Percentiles rank a stretch among this genome's conserved stretches.
These are phyloP conservation scores for Nymphalis urticae DNA, from an alignment of 2,888 invertebrate species.

Conservation along the genomic window DNA sequence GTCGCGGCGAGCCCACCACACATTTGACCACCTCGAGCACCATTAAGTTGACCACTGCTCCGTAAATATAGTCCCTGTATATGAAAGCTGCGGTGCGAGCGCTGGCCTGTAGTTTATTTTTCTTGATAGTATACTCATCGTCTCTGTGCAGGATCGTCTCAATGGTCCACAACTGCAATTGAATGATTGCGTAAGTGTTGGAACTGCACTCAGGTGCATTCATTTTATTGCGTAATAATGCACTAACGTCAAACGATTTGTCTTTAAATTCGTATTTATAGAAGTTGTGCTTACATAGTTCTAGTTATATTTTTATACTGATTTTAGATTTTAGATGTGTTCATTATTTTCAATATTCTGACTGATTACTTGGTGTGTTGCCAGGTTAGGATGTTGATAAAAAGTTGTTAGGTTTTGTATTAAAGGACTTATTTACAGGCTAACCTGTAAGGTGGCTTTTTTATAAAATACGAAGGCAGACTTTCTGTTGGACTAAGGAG, in stretches of 20 bases:
- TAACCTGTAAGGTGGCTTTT: too few species aligned
- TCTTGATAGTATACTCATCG: constrained; percentile 71
- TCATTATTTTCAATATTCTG: too few species aligned
- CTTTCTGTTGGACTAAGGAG: too few species aligned
- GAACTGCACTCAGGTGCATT: constrained; percentile 6
- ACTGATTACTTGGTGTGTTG: too few species aligned
- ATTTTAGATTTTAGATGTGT: too few species aligned
- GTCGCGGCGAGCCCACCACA: constrained; percentile 86
- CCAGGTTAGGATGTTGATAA: too few species aligned
- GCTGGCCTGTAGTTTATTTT: constrained; percentile 62
- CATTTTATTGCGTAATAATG: constrained; percentile 21
- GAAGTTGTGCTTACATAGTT: not conserved
- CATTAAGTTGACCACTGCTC: constrained; percentile 82
- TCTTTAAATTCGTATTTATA: not conserved
- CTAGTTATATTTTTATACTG: not conserved
- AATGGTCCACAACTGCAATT: constrained; percentile 70
- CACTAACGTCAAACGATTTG: not conserved
- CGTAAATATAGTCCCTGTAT: constrained; percentile 84
- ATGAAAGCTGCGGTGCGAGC: constrained; percentile 71
- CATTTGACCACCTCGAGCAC: constrained; percentile 84
- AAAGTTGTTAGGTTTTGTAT: too few species aligned
- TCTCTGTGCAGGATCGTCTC: constrained; percentile 66
- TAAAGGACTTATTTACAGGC: too few species aligned
- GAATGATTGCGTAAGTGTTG: constrained; percentile 30
- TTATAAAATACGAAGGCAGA: too few species aligned